phyloP scores from a whole-genome alignment of 1,140 invertebrate species.

The Glossosoma conforme region DNA sequence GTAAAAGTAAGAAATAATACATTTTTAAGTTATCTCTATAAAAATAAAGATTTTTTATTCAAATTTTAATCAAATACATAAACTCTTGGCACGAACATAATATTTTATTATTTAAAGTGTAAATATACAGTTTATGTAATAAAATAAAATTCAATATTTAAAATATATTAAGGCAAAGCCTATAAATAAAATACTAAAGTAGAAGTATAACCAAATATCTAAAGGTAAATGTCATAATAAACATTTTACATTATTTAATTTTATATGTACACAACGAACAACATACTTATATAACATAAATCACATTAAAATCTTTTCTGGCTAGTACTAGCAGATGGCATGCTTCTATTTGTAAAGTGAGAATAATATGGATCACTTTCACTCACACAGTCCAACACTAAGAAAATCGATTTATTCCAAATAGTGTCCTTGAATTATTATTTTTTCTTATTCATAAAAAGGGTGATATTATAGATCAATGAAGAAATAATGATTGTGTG shows the following conservation, averaged over 20 bases:
- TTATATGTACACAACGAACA: not conserved
- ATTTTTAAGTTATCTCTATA: too few species aligned
- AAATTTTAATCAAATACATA: not conserved
- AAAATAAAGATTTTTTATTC: too few species aligned
- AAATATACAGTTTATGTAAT: slow-evolving; percentile 24
- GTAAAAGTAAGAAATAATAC: too few species aligned
- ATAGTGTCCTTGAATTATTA: too few species aligned
- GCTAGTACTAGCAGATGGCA: not conserved
- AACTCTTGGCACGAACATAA: slow-evolving; percentile 22
- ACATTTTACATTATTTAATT: not conserved
- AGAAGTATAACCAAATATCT: slow-evolving; percentile 9
- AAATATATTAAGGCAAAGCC: slow-evolving; percentile 21
- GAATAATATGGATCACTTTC: too few species aligned
- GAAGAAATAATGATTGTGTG: too few species aligned
- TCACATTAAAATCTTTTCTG: not conserved
- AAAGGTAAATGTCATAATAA: too few species aligned
- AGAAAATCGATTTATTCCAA: too few species aligned
- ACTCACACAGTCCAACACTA: too few species aligned
- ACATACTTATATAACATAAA: not conserved
- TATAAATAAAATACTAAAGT: slow-evolving; percentile 25
- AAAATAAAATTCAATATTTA: slow-evolving; percentile 26
- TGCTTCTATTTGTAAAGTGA: too few species aligned
- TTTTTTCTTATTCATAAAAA: too few species aligned
- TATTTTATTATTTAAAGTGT: slow-evolving; percentile 28
- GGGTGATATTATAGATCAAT: too few species aligned